phyloP scores from a whole-genome alignment of 1,140 invertebrate genomes.

The Temnothorax nylanderi region DNA sequence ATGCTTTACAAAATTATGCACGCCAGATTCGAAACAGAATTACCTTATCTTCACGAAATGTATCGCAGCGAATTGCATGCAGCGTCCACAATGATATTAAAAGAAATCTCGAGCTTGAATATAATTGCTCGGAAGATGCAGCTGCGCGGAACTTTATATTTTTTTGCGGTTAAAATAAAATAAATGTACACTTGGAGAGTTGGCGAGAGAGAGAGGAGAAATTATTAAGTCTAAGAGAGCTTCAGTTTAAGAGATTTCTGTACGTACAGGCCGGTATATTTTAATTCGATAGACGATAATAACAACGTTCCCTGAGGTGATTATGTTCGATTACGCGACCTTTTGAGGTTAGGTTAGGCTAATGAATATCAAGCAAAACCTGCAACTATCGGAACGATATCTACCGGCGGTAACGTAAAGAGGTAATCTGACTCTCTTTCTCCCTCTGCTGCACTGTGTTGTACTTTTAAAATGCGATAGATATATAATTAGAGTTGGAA shows the following conservation, averaged over 20 bases:
- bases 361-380: too few species aligned
- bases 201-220: neutral
- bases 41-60: too few species aligned
- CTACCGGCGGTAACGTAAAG: too few species aligned
- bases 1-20: neutral
- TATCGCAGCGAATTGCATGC: too few species aligned
- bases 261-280: neutral
- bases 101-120: too few species aligned
- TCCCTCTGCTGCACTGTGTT: neutral
- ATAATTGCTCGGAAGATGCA: too few species aligned
- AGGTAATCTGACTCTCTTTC: neutral
- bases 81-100: too few species aligned
- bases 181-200: neutral
- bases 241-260: neutral
- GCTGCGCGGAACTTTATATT: too few species aligned
- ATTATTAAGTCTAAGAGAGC: neutral
- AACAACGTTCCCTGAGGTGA: neutral
- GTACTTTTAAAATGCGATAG: too few species aligned
- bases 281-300: neutral
- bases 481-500: too few species aligned
- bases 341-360: neutral
- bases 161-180: neutral
- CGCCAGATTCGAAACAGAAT: neutral
- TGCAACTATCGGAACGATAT: too few species aligned
- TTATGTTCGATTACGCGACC: neutral